These are phyloP conservation scores for Carduelis carduelis DNA, from an alignment of 2,797 vertebrate species.

Conservation along the genomic window DNA sequence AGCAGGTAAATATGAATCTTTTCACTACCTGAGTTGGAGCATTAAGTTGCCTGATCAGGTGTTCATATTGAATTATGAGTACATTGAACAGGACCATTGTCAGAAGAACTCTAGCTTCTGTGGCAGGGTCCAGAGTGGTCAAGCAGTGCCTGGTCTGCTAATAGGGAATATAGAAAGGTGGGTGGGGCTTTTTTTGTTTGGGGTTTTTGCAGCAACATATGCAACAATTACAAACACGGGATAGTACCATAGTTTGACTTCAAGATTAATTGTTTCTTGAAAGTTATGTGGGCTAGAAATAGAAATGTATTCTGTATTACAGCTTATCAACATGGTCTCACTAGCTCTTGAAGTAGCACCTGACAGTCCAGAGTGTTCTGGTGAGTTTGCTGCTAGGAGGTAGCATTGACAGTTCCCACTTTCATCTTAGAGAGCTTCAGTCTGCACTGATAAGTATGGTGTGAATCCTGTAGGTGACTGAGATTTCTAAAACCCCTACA, in stretches of 20 bases:
- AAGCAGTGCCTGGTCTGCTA: background rate
- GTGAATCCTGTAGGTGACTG: background rate
- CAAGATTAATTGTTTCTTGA: background rate
- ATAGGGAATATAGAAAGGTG: background rate
- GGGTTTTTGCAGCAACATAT: background rate
- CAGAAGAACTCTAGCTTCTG: background rate
- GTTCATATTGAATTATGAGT: background rate
- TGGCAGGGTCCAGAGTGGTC: background rate
- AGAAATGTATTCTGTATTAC: background rate
- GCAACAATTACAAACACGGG: fast-evolving
- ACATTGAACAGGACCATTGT: background rate
- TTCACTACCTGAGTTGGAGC: background rate
- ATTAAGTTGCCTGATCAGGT: background rate
- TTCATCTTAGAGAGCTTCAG: background rate
- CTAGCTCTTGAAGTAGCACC: background rate
- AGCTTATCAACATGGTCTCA: background rate
- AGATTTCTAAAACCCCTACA: background rate
- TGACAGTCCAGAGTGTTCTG: background rate
- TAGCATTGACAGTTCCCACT: background rate
- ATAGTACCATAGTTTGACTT: background rate
- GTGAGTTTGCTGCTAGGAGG: background rate
- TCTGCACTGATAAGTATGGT: background rate
- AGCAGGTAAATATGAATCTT: background rate
- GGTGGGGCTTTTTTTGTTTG: fast-evolving
- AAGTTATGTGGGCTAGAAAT: background rate